A percentile compares a stretch with the other conserved stretches of the same genome.
These are phyloP conservation scores for Seriola quinqueradiata DNA, from an alignment of 2,113 vertebrate genomes.

Conservation along the genomic window DNA sequence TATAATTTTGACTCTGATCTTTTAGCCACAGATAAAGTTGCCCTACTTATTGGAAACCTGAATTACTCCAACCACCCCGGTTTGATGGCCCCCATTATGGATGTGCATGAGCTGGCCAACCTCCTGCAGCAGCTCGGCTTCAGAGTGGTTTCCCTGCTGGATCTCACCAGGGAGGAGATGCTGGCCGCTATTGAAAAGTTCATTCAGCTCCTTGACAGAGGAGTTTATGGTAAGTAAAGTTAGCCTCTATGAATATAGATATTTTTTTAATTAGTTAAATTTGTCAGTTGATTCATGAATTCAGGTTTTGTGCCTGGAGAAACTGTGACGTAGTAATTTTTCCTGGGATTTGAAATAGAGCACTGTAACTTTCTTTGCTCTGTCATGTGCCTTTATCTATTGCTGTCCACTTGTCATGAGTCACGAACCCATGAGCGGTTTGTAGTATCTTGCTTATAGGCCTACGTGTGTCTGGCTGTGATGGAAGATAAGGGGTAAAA, in stretches of 20 bases:
- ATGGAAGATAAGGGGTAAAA: constrained; percentile 7
- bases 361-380: constrained; percentile 4
- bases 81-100: constrained; percentile 87
- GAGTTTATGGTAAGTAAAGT: constrained; percentile 87
- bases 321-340: constrained; percentile 5
- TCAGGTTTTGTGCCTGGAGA: not conserved
- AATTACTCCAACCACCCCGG: constrained; percentile 86
- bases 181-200: constrained; percentile 83
- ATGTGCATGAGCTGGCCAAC: constrained; percentile 88
- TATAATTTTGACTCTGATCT: constrained; percentile 24
- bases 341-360: not conserved
- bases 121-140: constrained; percentile 88
- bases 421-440: constrained; percentile 9
- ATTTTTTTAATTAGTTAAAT: not conserved
- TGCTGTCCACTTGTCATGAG: constrained; percentile 25
- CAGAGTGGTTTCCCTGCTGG: constrained; percentile 90
- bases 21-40: constrained; percentile 90
- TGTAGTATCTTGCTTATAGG: not conserved
- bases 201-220: constrained; percentile 87
- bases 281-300: not conserved
- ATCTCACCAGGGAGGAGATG: constrained; percentile 90
- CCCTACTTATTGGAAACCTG: constrained; percentile 90
- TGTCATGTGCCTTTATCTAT: constrained; percentile 5
- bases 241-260: not conserved
- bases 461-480: not conserved